phyloP scores from a whole-genome alignment of 2,113 vertebrate species.

The Microcebus murinus region DNA sequence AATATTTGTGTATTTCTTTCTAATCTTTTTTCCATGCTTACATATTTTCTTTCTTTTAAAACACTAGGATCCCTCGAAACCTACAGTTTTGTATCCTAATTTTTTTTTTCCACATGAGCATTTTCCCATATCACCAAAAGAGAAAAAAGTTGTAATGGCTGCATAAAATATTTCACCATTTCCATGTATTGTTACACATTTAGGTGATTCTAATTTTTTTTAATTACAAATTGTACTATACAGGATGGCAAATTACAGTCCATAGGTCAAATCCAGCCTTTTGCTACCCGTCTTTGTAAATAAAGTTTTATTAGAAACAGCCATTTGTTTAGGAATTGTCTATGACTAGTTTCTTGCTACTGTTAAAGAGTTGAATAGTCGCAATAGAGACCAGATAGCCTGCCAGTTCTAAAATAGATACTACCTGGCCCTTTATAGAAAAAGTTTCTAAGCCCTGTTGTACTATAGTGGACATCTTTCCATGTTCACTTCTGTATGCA shows the following conservation, averaged over 20 bases:
- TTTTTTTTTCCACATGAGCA: neutral
- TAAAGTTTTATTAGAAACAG: slow-evolving; percentile 14
- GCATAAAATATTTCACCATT: neutral
- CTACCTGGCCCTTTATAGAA: neutral
- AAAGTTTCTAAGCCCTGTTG: neutral
- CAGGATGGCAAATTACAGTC: neutral
- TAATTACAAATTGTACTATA: neutral
- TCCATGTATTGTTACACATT: neutral
- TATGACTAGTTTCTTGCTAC: neutral
- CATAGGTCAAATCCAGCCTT: neutral
- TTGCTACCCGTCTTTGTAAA: neutral
- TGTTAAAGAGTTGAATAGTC: neutral
- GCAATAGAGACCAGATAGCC: neutral
- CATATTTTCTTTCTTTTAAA: slow-evolving; percentile 21
- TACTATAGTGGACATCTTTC: neutral
- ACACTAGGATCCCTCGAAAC: slow-evolving; percentile 14
- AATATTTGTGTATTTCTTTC: slow-evolving; percentile 38
- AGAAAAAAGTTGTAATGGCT: neutral
- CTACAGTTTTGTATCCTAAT: neutral
- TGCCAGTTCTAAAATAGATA: neutral
- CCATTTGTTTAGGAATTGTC: neutral
- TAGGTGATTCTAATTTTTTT: neutral
- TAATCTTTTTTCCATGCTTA: slow-evolving; percentile 53
- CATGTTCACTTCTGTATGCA: neutral
- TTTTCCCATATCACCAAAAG: neutral